Evolutionary conservation across 2,113 vertebrate genomes (phyloP).

Genomic region (Oncorhynchus keta): DNA sequence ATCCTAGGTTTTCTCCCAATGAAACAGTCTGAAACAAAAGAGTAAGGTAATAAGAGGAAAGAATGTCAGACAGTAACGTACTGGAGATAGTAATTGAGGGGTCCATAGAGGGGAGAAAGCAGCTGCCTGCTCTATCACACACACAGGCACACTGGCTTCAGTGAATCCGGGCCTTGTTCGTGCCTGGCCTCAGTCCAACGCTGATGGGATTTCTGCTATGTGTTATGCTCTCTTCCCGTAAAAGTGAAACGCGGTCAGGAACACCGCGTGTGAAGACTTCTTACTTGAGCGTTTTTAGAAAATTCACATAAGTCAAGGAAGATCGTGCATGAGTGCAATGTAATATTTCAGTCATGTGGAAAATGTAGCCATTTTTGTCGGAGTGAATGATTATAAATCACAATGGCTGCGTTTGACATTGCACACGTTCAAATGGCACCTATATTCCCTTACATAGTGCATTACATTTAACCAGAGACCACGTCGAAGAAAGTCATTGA

Average conservation of each 20-base stretch:
- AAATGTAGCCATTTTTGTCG: too few relatives aligned
- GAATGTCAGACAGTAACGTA: not conserved
- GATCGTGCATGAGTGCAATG: not conserved
- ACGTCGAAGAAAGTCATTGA: too few relatives aligned
- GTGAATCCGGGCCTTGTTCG: slow-evolving; percentile 57
- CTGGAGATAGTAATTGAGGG: slow-evolving; percentile 33
- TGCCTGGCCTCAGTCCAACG: slow-evolving; percentile 53
- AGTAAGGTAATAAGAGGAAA: slow-evolving; percentile 1
- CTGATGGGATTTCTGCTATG: slow-evolving; percentile 40
- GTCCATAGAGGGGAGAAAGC: slow-evolving; percentile 33
- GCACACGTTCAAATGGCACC: too few relatives aligned
- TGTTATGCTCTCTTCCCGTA: not conserved
- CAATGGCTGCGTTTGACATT: too few relatives aligned
- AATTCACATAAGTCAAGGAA: not conserved
- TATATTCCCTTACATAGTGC: too few relatives aligned
- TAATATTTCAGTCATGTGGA: too few relatives aligned
- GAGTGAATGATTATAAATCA: too few relatives aligned
- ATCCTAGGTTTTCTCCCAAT: not conserved
- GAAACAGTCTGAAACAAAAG: not conserved
- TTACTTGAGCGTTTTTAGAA: too few relatives aligned
- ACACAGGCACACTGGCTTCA: slow-evolving; percentile 43
- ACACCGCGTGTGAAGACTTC: not conserved
- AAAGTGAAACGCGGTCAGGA: slow-evolving; percentile 31
- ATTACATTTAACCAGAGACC: too few relatives aligned
- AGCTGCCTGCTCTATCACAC: slow-evolving; percentile 52